Conservation (phyloP, 2,797 vertebrate genomes). For the Chrysocyon brachyurus region DNA sequence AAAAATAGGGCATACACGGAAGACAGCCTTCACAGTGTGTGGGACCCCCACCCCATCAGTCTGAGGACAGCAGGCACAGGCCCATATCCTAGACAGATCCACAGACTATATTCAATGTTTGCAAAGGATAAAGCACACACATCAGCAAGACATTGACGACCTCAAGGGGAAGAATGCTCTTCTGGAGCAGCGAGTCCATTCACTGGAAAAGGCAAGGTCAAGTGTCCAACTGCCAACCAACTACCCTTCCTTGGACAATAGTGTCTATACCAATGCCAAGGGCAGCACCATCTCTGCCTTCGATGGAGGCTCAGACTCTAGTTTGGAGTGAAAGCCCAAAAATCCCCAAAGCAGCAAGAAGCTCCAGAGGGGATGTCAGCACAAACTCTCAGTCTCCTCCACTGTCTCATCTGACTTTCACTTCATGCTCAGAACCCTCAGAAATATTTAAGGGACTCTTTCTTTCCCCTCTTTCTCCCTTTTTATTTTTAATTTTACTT, state of each 20-base stretch:
- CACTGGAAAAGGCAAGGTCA: constrained; percentile 97
- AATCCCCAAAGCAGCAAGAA: constrained; percentile 96
- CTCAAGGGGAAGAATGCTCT: constrained; percentile 96
- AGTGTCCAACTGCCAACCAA: constrained; percentile 95
- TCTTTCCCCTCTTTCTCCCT: constrained; percentile 46
- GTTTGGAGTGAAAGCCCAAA: constrained; percentile 95
- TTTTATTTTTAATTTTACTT: constrained; percentile 73
- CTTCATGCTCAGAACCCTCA: constrained; percentile 80
- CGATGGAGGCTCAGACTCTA: constrained; percentile 96
- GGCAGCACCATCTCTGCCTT: constrained; percentile 96
- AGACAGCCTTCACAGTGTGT: constrained; percentile 98
- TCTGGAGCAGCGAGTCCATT: constrained; percentile 97
- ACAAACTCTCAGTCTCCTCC: constrained; percentile 83
- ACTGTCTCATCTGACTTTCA: constrained; percentile 61
- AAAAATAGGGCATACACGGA: constrained; percentile 99
- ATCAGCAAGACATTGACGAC: constrained; percentile 98
- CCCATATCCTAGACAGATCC: constrained; percentile 99
- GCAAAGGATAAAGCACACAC: constrained; percentile 98
- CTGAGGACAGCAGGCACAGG: constrained; percentile 97
- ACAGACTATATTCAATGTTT: constrained; percentile 99
- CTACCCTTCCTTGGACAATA: constrained; percentile 95
- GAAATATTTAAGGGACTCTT: constrained; percentile 86
- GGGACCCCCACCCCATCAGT: constrained; percentile 97
- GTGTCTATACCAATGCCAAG: constrained; percentile 97
- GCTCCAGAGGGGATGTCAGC: constrained; percentile 91